These are phyloP conservation scores for Cataglyphis altisquamis DNA, from an alignment of 2,888 invertebrate species.

Conservation along the genomic window DNA sequence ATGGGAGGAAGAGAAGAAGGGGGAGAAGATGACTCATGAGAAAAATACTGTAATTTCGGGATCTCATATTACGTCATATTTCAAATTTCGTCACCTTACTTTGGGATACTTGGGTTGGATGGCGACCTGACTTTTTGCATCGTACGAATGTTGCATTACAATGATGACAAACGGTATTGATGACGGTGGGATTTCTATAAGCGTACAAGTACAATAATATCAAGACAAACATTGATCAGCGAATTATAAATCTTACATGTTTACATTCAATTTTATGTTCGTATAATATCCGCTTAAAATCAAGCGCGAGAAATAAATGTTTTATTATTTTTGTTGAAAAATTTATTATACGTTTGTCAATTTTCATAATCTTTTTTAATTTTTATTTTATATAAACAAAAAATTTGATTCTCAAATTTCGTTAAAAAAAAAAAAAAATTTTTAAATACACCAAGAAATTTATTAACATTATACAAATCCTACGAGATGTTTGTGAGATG, in stretches of 20 bases:
- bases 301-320: background rate
- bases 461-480: background rate
- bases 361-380: background rate
- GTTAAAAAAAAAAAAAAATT: background rate
- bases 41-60: background rate
- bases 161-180: background rate
- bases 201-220: background rate
- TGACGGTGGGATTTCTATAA: background rate
- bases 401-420: background rate
- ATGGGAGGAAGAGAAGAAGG: background rate
- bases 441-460: background rate
- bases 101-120: background rate
- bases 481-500: background rate
- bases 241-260: background rate
- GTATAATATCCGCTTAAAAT: background rate
- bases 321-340: background rate
- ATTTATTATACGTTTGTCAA: background rate
- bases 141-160: background rate
- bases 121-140: background rate
- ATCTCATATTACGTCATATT: constrained; percentile 18
- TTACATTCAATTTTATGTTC: background rate
- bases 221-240: background rate
- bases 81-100: constrained; percentile 5
- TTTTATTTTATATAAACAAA: background rate
- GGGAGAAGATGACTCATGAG: background rate